Base-by-base conservation (phyloP, 1,140 invertebrate species). In the Heliconius nattereri region DNA sequence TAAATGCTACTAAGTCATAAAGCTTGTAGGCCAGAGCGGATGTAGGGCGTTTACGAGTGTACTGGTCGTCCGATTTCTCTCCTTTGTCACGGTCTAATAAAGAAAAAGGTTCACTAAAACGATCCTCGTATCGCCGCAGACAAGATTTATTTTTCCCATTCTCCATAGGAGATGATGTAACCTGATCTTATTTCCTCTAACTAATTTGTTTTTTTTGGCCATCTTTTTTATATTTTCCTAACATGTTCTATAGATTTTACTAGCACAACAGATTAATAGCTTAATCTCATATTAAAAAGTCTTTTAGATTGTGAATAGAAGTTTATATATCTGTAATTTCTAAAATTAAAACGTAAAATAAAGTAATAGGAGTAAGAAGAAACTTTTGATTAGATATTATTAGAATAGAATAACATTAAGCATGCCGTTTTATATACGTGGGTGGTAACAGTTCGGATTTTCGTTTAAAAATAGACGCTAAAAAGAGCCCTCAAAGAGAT, bases 51-150 rank as follows among this genome's bases (percentile, higher is more conserved):
- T 80, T 82, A 79, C 49, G 80, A 76, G 79, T 78, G 78, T 73
- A 79, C 49, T 81, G 84, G 81, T 82, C 79, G 81, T 85, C 82
- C 82, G 81, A 83, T 83, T 81, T 85, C 82, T 87, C 85, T 85
- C 81, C 73, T 84, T 84, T 84, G 81, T 87, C 79, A 82, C 80
- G 84, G 79, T 84, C 82, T 81, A 84, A 84, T 88, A 88, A 87
- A 79, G 82, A 84, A 76, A 73, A 83, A 82, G 79, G 81, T 81
- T 72, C 32, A 78, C 78, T 84, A 82, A 83, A 85, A 78, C 78
- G 82, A 76, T 82, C 83, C 78, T 73, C 35, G 57, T 78, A 73
- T 78, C 23, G 76, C 75, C 76, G 71, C 81, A 75, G 75, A 13
- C 72, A 60, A 76, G 77, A 83, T 86, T 84, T 85, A 80, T 83